Conservation (phyloP, 2,888 invertebrate genomes). For the Dromius quadrimaculatus region DNA sequence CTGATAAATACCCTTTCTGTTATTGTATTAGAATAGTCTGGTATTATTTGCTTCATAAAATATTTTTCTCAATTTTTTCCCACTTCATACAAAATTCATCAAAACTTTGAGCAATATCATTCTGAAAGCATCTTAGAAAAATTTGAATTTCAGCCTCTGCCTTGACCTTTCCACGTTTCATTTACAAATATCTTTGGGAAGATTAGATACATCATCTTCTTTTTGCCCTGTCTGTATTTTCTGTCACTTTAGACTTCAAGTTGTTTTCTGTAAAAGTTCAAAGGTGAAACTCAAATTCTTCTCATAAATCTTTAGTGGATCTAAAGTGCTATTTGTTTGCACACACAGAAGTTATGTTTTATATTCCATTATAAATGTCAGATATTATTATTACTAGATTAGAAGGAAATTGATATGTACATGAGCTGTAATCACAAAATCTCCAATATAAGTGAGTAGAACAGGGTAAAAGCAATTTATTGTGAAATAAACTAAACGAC, state of each 20-base stretch:
- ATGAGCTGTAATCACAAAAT: not conserved
- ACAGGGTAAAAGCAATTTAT: too few relatives aligned
- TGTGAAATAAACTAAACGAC: too few relatives aligned
- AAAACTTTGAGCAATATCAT: too few relatives aligned
- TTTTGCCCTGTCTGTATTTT: slow-evolving; percentile 2
- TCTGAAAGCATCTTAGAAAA: too few relatives aligned
- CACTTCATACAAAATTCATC: too few relatives aligned
- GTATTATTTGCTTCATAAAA: too few relatives aligned
- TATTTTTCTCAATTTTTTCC: too few relatives aligned
- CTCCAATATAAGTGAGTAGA: not conserved
- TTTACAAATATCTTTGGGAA: slow-evolving; percentile 1
- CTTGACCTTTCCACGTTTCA: not conserved
- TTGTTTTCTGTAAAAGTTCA: slow-evolving; percentile 1
- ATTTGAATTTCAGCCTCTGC: not conserved
- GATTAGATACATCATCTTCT: slow-evolving; percentile 3
- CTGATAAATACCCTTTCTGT: too few relatives aligned
- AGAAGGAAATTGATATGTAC: slow-evolving; percentile 2
- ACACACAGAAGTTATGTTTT: not conserved
- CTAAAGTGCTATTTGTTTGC: not conserved
- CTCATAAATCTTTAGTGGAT: not conserved
- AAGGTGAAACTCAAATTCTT: slow-evolving; percentile 1
- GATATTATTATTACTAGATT: not conserved
- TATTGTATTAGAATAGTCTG: too few relatives aligned
- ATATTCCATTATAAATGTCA: not conserved
- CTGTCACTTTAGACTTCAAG: slow-evolving; percentile 2